Base-by-base conservation (phyloP, 1,140 invertebrate species). In the Stratiolaelaps scimitus region DNA sequence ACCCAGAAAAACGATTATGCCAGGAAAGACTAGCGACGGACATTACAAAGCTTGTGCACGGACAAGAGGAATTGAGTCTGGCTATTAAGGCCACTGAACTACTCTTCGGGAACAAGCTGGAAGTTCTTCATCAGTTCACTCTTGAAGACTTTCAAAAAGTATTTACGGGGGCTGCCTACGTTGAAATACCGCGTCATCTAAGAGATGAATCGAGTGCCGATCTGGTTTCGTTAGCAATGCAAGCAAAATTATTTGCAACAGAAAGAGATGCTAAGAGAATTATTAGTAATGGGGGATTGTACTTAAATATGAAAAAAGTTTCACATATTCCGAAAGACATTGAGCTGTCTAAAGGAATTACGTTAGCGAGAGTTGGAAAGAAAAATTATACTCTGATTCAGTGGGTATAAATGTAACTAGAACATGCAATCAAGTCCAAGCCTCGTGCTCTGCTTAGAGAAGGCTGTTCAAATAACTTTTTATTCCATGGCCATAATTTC, bases 51-150 rank as follows among this genome's bases (percentile, higher is more conserved):
- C 23, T 60, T 26, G 26, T 60, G 4, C 53, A 60, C 23, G 53
- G 53, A 10, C 53, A 26, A 26, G 53, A 60, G 26, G 53, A 10
- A 26, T 23, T 60, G n/a, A 34, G 2, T 17, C 53, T 60, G 26
- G 53, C 53, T 17, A 15, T 29, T 6, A 60, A 60, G 34, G 53
- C 53, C 26, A 60, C 53, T 23, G 53, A n/a, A 29, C 53, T 60
- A 17, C 23, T 60, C 15, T 60, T 60, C 23, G 53, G 23, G 17
- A 34, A 34, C 23, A 60, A 26, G 23, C 13, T n/a, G 6, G 53
- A 60, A 1, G 4, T 60, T 17, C 53, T 60, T 34, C 26, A 60
- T 23, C 26, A 60, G 15, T 5, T 60, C 4, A 34, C 26, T 26
- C 13, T 17, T 17, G 34, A 15, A 10, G 23, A n/a, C 1, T 34